Conservation (phyloP, 1,140 invertebrate species). For the Nylanderia fulva region DNA sequence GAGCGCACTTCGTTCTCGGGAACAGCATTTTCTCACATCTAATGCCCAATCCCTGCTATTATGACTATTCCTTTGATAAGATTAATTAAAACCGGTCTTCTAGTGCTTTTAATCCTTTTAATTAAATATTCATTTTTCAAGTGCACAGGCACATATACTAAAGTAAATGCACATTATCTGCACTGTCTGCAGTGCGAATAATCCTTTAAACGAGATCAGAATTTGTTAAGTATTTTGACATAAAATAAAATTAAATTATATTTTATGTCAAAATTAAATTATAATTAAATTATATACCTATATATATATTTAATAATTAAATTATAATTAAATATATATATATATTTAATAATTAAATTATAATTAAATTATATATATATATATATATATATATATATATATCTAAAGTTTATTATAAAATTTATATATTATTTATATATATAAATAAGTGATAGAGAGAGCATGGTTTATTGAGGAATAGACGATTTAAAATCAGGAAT, state of each 20-base stretch:
- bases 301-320: too few relatives aligned
- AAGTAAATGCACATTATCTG: neutral
- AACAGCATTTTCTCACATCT: conserved; percentile 1
- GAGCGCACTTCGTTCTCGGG: neutral
- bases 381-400: too few relatives aligned
- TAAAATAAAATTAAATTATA: neutral
- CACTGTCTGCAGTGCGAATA: neutral
- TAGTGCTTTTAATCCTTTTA: neutral
- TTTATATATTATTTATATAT: neutral
- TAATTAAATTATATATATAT: too few relatives aligned
- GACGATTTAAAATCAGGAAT: neutral
- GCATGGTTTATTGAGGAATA: neutral
- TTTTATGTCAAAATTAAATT: too few relatives aligned
- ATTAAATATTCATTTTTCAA: conserved; percentile 5
- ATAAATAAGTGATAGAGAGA: neutral
- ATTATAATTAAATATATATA: too few relatives aligned
- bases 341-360: too few relatives aligned
- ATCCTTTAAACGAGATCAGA: neutral
- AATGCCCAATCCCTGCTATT: neutral
- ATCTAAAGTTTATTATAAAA: too few relatives aligned
- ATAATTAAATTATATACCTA: too few relatives aligned
- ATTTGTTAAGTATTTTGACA: neutral
- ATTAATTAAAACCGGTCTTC: conserved; percentile 23
- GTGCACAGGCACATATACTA: neutral
- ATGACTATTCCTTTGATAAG: neutral